A percentile compares a stretch with the other conserved stretches of the same genome.
These are phyloP conservation scores for Ctenopoma kingsleyae DNA, from an alignment of 2,797 vertebrate genomes.

Conservation along the genomic window DNA sequence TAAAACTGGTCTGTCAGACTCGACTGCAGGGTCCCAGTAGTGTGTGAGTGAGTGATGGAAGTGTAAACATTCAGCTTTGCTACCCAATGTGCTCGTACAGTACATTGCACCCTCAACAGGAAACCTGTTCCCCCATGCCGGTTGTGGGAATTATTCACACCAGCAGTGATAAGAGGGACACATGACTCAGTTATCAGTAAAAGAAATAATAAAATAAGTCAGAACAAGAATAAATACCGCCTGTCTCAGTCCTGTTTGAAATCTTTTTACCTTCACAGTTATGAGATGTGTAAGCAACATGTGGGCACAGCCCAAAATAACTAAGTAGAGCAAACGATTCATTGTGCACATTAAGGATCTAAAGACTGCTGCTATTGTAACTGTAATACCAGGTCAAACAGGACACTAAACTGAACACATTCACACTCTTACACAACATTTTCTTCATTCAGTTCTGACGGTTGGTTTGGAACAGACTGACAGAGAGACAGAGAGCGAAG, in stretches of 20 bases:
- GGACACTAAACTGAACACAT: constrained; percentile 16
- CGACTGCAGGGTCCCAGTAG: constrained; percentile 57
- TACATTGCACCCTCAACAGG: constrained; percentile 16
- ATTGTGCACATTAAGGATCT: constrained; percentile 11
- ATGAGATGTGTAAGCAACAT: not conserved
- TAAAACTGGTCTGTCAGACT: constrained; percentile 73
- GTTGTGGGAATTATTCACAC: constrained; percentile 21
- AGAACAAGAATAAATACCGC: constrained; percentile 3
- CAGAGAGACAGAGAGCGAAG: constrained; percentile 32
- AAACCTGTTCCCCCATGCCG: not conserved
- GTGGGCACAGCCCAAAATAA: constrained; percentile 72
- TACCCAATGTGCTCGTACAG: constrained; percentile 27
- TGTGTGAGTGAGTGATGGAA: constrained; percentile 7
- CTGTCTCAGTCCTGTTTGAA: constrained; percentile 18
- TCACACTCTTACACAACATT: constrained; percentile 18
- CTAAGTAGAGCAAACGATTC: not conserved
- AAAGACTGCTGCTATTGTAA: constrained; percentile 39
- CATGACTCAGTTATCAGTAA: constrained; percentile 43
- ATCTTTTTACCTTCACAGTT: constrained; percentile 14
- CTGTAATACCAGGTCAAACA: constrained; percentile 13
- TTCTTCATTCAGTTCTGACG: constrained; percentile 82
- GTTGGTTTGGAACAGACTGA: constrained; percentile 57
- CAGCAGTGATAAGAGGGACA: constrained; percentile 13
- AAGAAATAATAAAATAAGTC: not conserved
- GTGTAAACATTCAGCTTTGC: constrained; percentile 67